Evolutionary conservation across 2,797 vertebrate species (phyloP), one percentile per base, ranked within the genome.

Genomic region (Channa striata): DNA sequence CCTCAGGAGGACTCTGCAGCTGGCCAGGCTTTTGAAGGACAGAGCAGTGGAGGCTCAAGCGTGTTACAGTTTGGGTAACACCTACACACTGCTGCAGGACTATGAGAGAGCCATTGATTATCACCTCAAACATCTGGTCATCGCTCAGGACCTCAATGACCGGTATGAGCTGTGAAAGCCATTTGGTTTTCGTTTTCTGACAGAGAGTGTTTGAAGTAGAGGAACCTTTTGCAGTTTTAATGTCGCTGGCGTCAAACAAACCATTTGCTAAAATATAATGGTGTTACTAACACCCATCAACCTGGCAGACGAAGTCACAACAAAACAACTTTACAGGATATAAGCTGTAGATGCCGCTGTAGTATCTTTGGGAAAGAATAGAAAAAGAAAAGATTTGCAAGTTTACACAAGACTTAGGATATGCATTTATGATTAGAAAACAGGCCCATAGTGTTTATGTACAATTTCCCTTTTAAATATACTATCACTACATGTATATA

Each of bases 21-120:
- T 99, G 89, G 96, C 97, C 39, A 92, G 96, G 54, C 96, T 96
- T 86, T 91, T 99, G 72, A 95, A 96, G 87, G 97, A 99, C 87
- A 90, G 95, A 74, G 96, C 96, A 0, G 96, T 98, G 60, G 97
- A 99, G 87, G 97, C 97, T 1, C 97, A 99, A 89, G 96, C 97
- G 72, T 98, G 96, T 76, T 99, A 98, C 87, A 99, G 97, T 73
- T 94, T 99, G 42, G 97, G 97, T 1, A 99, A 99, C 93, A 98
- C 97, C 0, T 95, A 97, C 85, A 99, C 97, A 1, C 91, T 99
- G 20, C 94, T 99, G 33, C 97, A 97, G 54, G 97, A 99, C 92
- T 99, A 97, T 16, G 96, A 97, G 81, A 95, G 95, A 85, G 97
- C 97, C 77, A 97, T 98, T 37, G 97, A 98, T 78, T 99, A 97